phyloP scores from a whole-genome alignment of 37 sponge, comb jelly and placozoan genomes.

The Halisarca cf. caerulea region DNA sequence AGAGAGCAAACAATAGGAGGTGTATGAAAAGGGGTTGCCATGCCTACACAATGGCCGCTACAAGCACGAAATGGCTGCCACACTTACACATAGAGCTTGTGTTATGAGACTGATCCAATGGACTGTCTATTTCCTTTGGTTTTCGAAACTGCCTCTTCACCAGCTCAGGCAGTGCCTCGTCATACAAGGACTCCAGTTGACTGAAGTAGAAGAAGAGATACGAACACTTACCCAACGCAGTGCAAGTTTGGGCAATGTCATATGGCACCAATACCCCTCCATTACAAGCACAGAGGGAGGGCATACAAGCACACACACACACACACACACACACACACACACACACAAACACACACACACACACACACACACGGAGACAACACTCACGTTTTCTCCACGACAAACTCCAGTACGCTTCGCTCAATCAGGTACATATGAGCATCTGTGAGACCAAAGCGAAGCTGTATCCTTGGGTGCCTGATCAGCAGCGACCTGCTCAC shows the following conservation, averaged over 20 bases:
- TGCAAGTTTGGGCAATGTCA: too few species aligned
- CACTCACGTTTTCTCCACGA: conserved; percentile 56
- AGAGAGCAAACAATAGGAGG: too few species aligned
- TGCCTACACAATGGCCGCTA: too few species aligned
- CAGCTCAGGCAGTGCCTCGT: conserved; percentile 17
- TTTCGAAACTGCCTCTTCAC: conserved; percentile 12
- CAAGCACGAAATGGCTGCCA: not conserved
- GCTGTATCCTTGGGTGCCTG: conserved; percentile 60
- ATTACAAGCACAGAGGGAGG: too few species aligned
- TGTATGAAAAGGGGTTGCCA: too few species aligned
- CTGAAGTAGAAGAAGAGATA: not conserved
- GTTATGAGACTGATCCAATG: not conserved
- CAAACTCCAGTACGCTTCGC: conserved; percentile 71
- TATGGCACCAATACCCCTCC: too few species aligned
- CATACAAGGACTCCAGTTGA: not conserved
- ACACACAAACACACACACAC: too few species aligned
- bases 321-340: too few species aligned
- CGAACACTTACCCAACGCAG: too few species aligned
- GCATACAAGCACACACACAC: too few species aligned
- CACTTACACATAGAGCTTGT: not conserved
- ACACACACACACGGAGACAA: too few species aligned
- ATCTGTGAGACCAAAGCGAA: conserved; percentile 67
- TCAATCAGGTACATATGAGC: conserved; percentile 86
- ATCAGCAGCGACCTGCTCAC: conserved; percentile 38
- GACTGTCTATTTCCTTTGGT: not conserved